Evolutionary conservation across 2,888 invertebrate species (phyloP).

Genomic region (Lasioglossum leucozonium): DNA sequence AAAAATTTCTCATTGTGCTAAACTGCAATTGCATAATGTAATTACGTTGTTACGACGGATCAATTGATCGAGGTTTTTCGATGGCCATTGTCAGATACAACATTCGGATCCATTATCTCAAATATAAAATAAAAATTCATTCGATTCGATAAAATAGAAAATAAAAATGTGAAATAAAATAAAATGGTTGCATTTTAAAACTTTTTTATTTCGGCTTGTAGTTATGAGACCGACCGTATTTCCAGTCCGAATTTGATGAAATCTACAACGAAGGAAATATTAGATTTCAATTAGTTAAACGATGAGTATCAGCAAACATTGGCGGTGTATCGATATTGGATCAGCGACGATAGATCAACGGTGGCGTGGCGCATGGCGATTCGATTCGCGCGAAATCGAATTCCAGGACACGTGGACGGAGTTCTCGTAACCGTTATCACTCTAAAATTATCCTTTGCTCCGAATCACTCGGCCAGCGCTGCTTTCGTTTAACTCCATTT

Average conservation of each 20-base stretch:
- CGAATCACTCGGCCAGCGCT: neutral
- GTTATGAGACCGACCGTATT: neutral
- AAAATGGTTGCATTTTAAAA: too few species aligned
- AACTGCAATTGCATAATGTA: neutral
- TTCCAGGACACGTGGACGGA: neutral
- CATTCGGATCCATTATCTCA: neutral
- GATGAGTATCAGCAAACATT: neutral
- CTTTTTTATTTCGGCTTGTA: too few species aligned
- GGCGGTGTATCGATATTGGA: neutral
- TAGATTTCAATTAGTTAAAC: neutral
- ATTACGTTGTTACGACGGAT: neutral
- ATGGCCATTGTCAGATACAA: neutral
- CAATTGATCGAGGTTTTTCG: neutral
- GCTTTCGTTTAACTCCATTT: slow-evolving; percentile 54
- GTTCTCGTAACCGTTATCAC: slow-evolving; percentile 37
- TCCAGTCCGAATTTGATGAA: neutral
- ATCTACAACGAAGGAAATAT: neutral
- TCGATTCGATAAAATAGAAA: neutral
- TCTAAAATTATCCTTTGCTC: slow-evolving; percentile 32
- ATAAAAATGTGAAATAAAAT: too few species aligned
- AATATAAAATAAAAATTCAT: too few species aligned
- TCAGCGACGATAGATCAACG: neutral
- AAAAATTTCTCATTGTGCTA: slow-evolving; percentile 1
- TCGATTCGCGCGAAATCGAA: neutral
- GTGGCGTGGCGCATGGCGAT: neutral